phyloP scores from a whole-genome alignment of 2,797 vertebrate species.

The Chloroceryle amazona region DNA sequence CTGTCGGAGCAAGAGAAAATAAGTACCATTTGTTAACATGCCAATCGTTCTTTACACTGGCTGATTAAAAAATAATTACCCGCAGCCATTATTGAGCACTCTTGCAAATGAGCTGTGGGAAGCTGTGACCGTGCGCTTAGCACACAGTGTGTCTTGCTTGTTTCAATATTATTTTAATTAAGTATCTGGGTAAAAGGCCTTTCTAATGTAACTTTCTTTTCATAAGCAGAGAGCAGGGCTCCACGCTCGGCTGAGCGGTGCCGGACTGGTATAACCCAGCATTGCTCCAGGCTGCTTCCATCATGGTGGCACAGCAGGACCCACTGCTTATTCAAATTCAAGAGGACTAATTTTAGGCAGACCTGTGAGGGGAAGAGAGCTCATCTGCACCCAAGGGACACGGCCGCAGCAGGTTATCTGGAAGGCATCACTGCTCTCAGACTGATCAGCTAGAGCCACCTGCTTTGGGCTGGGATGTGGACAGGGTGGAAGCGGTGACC shows the following conservation, averaged over 20 bases:
- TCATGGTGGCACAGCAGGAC: neutral
- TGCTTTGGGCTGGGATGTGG: neutral
- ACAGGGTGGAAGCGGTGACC: rapidly evolving
- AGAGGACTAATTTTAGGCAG: neutral
- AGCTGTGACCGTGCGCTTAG: constrained; percentile 36
- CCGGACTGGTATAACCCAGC: rapidly evolving
- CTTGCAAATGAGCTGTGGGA: constrained; percentile 74
- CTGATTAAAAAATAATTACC: constrained; percentile 80
- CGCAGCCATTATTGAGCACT: constrained; percentile 64
- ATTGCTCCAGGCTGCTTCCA: neutral
- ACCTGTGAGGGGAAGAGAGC: neutral
- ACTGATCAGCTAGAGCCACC: rapidly evolving
- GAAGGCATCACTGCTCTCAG: neutral
- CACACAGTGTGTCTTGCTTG: constrained; percentile 53
- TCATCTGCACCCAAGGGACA: rapidly evolving
- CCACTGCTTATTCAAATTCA: neutral
- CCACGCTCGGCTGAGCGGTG: rapidly evolving
- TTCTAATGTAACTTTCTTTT: constrained; percentile 63
- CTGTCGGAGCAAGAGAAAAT: constrained; percentile 29
- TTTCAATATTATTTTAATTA: constrained; percentile 76
- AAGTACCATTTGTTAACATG: constrained; percentile 73
- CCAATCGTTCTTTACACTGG: constrained; percentile 65
- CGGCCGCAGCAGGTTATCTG: rapidly evolving
- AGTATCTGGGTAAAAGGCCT: constrained; percentile 68
- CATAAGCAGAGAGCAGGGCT: neutral